Evolutionary conservation across 2,888 invertebrate genomes (phyloP), one percentile per base, ranked within the genome.

Genomic region (Arrhopalites spinosus): DNA sequence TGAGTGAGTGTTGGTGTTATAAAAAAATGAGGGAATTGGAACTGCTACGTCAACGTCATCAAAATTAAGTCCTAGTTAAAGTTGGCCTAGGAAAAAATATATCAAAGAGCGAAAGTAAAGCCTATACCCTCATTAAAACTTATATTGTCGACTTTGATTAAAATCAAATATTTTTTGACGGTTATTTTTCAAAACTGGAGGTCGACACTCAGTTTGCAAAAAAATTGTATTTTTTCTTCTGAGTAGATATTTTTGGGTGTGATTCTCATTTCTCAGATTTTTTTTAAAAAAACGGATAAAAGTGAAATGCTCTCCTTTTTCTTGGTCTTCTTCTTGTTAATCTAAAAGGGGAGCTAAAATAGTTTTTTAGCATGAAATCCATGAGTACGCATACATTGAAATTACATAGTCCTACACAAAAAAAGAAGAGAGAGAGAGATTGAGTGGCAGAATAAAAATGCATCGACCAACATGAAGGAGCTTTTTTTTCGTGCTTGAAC

Each of bases 21-120:
- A 8, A 20, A 20, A 59, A 59, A 68, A 68, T 47, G 43, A n/a
- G 71, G 67, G 45, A 68, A 43, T 68, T 20, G 66, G 30, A 56
- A 53, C n/a, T 50, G 29, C 2, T 17, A n/a, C 29, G 53, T 66
- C 43, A 15, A 66, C 43, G 29, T 17, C 36, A 25, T 29, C 29
- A 27, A 27, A 63, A 11, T 30, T 7, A 23, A 20, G 25, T 17
- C 25, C 59, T 23, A 59, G 59, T 23, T 59, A 59, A 66, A 66
- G 63, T 63, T 63, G 63, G 63, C 30, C 30, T 63, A 63, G 17
- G 56, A 70, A 27, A 69, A 23, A 69, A 27, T 53, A 53, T n/a
- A n/a, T n/a, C 8, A 29, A 53, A 61, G 23, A 71, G 59, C 59
- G 59, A 71, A 59, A 71, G 71, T 70, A 36, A 20, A 59, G n/a